Evolutionary conservation across 2,797 vertebrate genomes (phyloP), one percentile per base, ranked within the genome.

Genomic region (Eulemur albifrons): DNA sequence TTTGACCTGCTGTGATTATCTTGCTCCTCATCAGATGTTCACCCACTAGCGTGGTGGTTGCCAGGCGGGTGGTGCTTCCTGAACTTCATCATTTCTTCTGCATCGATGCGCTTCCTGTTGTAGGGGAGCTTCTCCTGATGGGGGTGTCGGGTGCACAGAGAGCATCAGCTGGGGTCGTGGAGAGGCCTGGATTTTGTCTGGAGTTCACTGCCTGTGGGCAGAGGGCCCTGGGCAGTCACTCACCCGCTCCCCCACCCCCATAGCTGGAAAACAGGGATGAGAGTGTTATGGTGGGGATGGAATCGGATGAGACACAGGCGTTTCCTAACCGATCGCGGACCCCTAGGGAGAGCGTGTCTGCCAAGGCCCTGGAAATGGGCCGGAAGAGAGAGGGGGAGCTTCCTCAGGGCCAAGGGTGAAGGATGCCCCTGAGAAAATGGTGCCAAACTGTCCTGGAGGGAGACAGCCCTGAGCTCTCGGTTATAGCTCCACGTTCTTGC

Each of bases 261-360:
- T 25, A 52, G 40, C 40, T 86, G 40, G 35, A 32, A 40, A 11
- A 35, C 0, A 65, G 57, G 45, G 32, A 30, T 6, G 50, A 54
- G 43, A 21, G 27, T 30, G 12, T 54, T 7, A 20, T 1, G 27
- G 30, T 30, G n/a, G 65, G 79, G 4, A 0, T n/a, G 48, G 40
- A 9, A 63, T 43, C 45, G 35, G 32, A 4, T 5, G 15, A 76
- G 3, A 18, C 21, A 20, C 30, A 50, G 38, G 11, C 1, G 25
- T 94, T 70, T 89, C 57, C 67, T 54, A 38, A 84, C 73, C 1
- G 9, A 35, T 40, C 35, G 1, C 0, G 2, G 32, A 32, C 13
- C 25, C 27, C 0, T 2, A 35, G 35, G 48, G n/a, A 43, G 5
- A 12, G 40, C 0, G 0, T 21, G 25, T 54, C 61, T 61, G 21